phyloP scores from a whole-genome alignment of 2,113 vertebrate genomes.

The Phalacrocorax brasilianus region DNA sequence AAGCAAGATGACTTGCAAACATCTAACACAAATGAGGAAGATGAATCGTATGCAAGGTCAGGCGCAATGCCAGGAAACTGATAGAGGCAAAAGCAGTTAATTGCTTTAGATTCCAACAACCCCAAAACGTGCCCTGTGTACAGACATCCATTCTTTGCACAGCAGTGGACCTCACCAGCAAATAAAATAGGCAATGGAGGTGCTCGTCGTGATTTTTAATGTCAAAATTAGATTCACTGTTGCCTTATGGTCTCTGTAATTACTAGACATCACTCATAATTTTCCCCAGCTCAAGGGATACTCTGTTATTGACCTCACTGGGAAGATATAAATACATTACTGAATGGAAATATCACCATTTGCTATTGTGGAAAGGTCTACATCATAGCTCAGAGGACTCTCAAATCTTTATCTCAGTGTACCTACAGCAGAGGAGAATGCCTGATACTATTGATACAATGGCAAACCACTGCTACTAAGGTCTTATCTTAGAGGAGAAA shows the following conservation, averaged over 20 bases:
- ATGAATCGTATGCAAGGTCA: slow-evolving; percentile 61
- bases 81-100: slow-evolving; percentile 42
- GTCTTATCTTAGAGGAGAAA: neutral
- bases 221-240: slow-evolving; percentile 29
- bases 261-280: slow-evolving; percentile 54
- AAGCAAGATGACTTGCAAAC: slow-evolving; percentile 59
- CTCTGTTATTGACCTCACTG: slow-evolving; percentile 42
- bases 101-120: slow-evolving; percentile 47
- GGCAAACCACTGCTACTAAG: neutral
- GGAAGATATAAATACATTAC: slow-evolving; percentile 47
- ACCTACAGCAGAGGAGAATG: neutral
- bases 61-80: neutral
- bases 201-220: slow-evolving; percentile 12
- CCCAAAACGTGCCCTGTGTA: slow-evolving; percentile 39
- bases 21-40: slow-evolving; percentile 25
- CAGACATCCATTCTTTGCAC: neutral
- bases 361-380: slow-evolving; percentile 7
- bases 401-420: neutral
- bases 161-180: neutral
- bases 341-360: slow-evolving; percentile 37
- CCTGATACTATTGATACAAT: neutral
- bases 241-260: slow-evolving; percentile 49
- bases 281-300: slow-evolving; percentile 43
- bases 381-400: slow-evolving; percentile 12
- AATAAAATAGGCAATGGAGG: neutral